Percentiles rank a stretch among this genome's conserved stretches.
Evolutionary conservation across 2,797 vertebrate species (phyloP).

Genomic region (Anniella stebbinsi): DNA sequence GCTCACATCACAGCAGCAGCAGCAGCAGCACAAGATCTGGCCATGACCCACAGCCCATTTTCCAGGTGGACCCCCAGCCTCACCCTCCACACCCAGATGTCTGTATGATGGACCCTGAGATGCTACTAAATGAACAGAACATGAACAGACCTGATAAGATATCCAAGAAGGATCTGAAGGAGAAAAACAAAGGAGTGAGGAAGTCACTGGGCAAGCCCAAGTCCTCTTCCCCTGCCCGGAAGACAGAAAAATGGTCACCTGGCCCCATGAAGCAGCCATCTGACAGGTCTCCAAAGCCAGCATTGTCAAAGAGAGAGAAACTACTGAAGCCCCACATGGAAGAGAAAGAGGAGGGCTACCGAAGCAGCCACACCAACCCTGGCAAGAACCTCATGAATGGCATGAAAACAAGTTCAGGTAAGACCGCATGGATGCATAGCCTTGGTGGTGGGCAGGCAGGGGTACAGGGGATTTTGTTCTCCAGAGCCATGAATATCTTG

Average conservation of each 20-base stretch:
- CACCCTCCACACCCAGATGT: conserved; percentile 92
- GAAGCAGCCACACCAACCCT: conserved; percentile 84
- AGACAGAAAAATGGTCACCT: conserved; percentile 90
- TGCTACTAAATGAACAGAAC: conserved; percentile 85
- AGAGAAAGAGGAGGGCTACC: conserved; percentile 86
- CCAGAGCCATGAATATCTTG: not conserved
- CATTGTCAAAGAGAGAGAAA: conserved; percentile 87
- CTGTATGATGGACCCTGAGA: conserved; percentile 97
- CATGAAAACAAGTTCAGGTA: conserved; percentile 87
- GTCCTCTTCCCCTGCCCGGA: conserved; percentile 89
- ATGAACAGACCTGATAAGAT: conserved; percentile 83
- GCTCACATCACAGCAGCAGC: conserved; percentile 78
- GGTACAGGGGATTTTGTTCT: not conserved
- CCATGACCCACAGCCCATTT: conserved; percentile 89
- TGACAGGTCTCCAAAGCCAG: conserved; percentile 83
- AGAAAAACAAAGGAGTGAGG: conserved; percentile 86
- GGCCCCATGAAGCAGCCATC: conserved; percentile 85
- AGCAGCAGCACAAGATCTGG: conserved; percentile 79
- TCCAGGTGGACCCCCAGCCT: conserved; percentile 89
- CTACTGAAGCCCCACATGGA: conserved; percentile 83
- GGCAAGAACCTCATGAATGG: conserved; percentile 87
- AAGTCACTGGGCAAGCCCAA: conserved; percentile 89
- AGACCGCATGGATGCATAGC: not conserved
- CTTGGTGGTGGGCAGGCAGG: too few relatives aligned
- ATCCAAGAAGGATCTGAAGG: conserved; percentile 91